Evolutionary conservation across 2,888 invertebrate species (phyloP), one percentile per base, ranked within the genome.

Genomic region (Standfussiana lucernea): DNA sequence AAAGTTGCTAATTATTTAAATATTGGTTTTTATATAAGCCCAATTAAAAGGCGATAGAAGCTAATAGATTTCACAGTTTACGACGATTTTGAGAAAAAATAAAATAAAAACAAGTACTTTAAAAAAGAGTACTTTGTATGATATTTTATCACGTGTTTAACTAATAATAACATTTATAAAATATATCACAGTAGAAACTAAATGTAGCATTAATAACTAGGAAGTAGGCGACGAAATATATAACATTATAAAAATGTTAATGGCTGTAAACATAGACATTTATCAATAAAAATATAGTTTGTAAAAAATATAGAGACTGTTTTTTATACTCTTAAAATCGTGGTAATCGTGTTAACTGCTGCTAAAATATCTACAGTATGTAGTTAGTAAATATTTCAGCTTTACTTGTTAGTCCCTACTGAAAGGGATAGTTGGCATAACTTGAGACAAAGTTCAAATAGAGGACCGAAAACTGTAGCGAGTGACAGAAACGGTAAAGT

Each of bases 201-300:
- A 72, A 74, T 35, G 5, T 40, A 40, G n/a, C 70, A 56, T 35
- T 15, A 47, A 65, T 65, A 45, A 73, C 13, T 59, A 61, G 24
- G 40, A 78, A 65, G 21, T 59, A 35, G 61, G 47, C 72, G 79
- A 40, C 24, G 71, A 74, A 72, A 78, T 70, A 59, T 45, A 65
- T 50, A 76, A 72, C 15, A 64, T 65, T 71, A 35, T 6, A 21
- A 45, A 71, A 53, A 61, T 61, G 21, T 83, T 68, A 74, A 53
- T 67, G 32, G 45, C 68, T 72, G 65, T 79, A 75, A 78, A 82
- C 70, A 75, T 32, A 82, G 35, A 75, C 61, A 69, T 83, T 78
- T 47, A 72, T 82, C 56, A 79, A 42, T 5, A 37, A 18, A 13
- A 24, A n/a, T 50, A 35, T 42, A 5, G 35, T 28, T 35, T 21